Percentiles rank a stretch among this genome's conserved stretches.
Evolutionary conservation across 2,797 vertebrate species (phyloP).

Genomic region (Paramormyrops hopkinsi): DNA sequence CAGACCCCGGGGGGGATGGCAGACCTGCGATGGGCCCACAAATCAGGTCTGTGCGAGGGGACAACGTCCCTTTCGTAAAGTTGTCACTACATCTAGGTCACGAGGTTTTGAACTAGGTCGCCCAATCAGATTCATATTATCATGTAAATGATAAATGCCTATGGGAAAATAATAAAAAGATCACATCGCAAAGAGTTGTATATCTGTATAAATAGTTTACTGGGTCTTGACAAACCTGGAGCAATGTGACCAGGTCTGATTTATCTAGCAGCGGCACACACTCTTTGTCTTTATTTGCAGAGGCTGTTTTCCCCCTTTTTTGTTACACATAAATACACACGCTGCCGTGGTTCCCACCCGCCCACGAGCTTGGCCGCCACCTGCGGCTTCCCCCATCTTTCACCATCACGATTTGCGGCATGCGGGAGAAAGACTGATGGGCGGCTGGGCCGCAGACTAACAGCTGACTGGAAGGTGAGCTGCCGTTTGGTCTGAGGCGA

Average conservation of each 20-base stretch:
- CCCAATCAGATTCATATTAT: neutral
- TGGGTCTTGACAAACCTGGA: neutral
- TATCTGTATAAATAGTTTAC: neutral
- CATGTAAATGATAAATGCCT: neutral
- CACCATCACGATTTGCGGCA: conserved; percentile 28
- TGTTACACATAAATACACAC: neutral
- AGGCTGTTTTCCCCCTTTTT: neutral
- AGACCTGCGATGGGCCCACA: neutral
- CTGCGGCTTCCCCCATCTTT: conserved; percentile 21
- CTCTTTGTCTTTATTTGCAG: neutral
- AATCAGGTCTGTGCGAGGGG: neutral
- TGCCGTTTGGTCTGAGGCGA: conserved; percentile 18
- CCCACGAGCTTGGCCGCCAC: neutral
- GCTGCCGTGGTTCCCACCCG: neutral
- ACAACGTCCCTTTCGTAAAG: conserved; percentile 4
- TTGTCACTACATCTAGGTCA: conserved; percentile 1
- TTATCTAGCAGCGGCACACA: neutral
- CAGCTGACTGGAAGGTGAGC: conserved; percentile 20
- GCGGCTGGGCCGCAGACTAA: neutral
- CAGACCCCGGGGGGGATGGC: neutral
- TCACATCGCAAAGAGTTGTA: neutral
- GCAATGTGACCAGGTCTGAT: conserved; percentile 30
- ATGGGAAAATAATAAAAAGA: neutral
- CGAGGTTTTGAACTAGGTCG: neutral
- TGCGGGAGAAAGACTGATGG: conserved; percentile 18